Evolutionary conservation across 2,113 vertebrate genomes (phyloP).

Genomic region (Notarius quadriscutis): DNA sequence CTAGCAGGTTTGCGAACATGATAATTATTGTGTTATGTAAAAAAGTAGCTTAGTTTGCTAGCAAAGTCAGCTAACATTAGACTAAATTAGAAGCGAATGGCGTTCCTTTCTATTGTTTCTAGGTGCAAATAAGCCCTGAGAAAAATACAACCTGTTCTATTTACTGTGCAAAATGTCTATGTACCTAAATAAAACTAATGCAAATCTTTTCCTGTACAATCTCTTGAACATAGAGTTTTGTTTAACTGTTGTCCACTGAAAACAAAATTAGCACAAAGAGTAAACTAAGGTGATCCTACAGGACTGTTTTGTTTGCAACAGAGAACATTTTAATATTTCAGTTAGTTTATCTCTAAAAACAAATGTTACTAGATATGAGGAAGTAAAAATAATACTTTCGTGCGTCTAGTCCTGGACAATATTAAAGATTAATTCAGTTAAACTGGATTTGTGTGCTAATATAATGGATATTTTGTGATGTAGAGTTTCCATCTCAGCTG

Average conservation of each 20-base stretch:
- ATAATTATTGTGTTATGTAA: neutral
- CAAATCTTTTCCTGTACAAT: neutral
- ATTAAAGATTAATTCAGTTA: neutral
- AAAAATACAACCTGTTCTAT: neutral
- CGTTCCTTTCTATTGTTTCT: neutral
- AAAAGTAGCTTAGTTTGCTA: neutral
- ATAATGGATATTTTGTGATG: no score
- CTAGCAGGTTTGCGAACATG: neutral
- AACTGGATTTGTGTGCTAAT: neutral
- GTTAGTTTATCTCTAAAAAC: neutral
- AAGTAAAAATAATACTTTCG: neutral
- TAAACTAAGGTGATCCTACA: neutral
- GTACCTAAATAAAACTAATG: neutral
- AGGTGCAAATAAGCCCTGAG: neutral
- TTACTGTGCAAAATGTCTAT: neutral
- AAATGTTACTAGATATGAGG: neutral
- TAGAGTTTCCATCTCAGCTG: no score
- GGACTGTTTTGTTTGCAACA: neutral
- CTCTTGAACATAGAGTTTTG: neutral
- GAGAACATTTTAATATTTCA: neutral
- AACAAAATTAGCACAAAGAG: neutral
- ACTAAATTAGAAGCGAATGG: neutral
- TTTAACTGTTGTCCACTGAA: neutral
- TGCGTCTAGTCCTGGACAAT: neutral
- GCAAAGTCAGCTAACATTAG: neutral